Evolutionary conservation across 2,888 invertebrate genomes (phyloP).

Genomic region (Plagodis dolabraria): DNA sequence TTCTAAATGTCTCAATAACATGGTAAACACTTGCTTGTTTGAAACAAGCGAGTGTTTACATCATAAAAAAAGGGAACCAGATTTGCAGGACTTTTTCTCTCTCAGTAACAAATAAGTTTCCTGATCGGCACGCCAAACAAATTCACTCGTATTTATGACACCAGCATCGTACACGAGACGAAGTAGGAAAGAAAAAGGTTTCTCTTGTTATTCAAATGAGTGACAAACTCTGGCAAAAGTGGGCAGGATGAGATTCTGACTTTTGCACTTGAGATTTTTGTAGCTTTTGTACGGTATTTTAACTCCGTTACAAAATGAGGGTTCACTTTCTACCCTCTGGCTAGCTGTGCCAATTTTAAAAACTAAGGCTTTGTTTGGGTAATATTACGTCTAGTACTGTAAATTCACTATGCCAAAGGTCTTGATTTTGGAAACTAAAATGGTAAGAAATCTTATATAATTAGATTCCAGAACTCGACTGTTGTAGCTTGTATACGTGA

Average conservation of each 20-base stretch:
- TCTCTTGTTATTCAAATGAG: constrained; percentile 78
- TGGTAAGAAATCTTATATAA: too few species aligned
- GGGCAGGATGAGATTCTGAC: constrained; percentile 50
- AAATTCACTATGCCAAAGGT: too few species aligned
- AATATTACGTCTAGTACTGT: background rate
- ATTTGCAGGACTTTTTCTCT: constrained; percentile 1
- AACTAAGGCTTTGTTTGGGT: background rate
- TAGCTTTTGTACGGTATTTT: constrained; percentile 54
- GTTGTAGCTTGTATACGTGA: too few species aligned
- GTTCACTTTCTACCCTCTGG: constrained; percentile 13
- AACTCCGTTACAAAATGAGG: constrained; percentile 31
- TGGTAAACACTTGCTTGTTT: too few species aligned
- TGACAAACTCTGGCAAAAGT: constrained; percentile 63
- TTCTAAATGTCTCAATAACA: too few species aligned
- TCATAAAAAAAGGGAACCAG: too few species aligned
- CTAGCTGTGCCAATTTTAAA: constrained; percentile 9
- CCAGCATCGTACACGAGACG: constrained; percentile 27
- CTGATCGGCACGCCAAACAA: constrained; percentile 17
- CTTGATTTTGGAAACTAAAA: too few species aligned
- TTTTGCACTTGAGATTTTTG: constrained; percentile 55
- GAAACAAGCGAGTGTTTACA: too few species aligned
- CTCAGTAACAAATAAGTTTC: constrained; percentile 16
- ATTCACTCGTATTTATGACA: constrained; percentile 22
- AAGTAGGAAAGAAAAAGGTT: constrained; percentile 62
- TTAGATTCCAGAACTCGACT: too few species aligned